These are phyloP conservation scores for Mustela nigripes DNA, from an alignment of 2,113 vertebrate species.

Conservation along the genomic window DNA sequence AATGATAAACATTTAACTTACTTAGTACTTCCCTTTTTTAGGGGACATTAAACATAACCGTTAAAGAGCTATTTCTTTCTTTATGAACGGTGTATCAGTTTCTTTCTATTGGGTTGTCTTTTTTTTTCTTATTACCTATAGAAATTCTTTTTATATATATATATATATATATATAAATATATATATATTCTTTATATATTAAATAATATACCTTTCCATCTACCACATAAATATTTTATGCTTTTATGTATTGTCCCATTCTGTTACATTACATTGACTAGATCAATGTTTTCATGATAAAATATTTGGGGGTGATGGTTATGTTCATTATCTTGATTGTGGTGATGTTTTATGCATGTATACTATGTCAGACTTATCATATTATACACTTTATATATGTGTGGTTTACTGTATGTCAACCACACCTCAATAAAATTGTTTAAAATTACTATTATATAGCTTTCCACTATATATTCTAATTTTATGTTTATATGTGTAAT, in stretches of 20 bases:
- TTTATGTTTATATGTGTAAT: not conserved
- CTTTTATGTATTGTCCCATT: not conserved
- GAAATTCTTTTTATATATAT: conserved; percentile 7
- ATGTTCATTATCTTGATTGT: not conserved
- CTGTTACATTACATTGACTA: not conserved
- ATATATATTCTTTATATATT: not conserved
- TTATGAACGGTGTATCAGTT: not conserved
- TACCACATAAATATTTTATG: not conserved
- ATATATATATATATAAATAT: not conserved
- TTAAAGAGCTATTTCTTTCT: conserved; percentile 6
- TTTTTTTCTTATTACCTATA: not conserved
- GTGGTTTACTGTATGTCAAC: not conserved
- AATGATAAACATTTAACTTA: not conserved
- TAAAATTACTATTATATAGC: not conserved
- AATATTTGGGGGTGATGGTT: not conserved
- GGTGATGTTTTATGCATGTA: not conserved
- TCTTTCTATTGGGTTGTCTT: not conserved
- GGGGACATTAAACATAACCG: not conserved
- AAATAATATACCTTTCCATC: not conserved
- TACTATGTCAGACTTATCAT: not conserved
- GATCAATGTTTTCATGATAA: not conserved
- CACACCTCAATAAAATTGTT: not conserved
- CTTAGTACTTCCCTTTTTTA: not conserved
- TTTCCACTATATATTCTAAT: not conserved
- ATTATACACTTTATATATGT: not conserved